phyloP scores from a whole-genome alignment of 2,888 invertebrate species.

The Aromia moschata region DNA sequence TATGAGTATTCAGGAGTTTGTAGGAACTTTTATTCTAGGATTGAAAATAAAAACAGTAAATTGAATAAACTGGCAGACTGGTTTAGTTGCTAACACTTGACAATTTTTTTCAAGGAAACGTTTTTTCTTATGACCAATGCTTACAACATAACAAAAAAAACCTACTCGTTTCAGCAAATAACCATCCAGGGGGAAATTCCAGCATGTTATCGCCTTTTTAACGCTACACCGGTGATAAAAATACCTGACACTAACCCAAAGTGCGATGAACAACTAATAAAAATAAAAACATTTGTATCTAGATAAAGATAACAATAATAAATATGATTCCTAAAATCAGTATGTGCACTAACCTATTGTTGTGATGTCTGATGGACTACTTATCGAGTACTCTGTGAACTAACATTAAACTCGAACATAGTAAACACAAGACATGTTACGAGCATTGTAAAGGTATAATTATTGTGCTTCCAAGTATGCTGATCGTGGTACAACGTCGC shows the following conservation, averaged over 20 bases:
- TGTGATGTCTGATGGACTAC: no score
- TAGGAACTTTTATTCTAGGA: no score
- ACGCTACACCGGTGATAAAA: not conserved
- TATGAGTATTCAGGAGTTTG: no score
- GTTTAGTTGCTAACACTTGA: no score
- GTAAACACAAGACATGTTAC: no score
- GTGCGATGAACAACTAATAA: conserved; percentile 13
- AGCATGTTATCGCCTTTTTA: conserved; percentile 1
- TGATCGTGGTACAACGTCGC: conserved; percentile 25
- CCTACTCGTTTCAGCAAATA: not conserved
- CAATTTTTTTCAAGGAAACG: not conserved
- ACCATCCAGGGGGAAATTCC: not conserved
- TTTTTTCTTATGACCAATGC: conserved; percentile 3
- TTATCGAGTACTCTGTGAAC: no score
- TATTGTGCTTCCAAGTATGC: conserved; percentile 11
- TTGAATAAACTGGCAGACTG: no score
- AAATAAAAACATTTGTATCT: not conserved
- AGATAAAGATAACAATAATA: not conserved
- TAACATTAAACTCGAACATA: no score
- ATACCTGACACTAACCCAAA: conserved; percentile 7
- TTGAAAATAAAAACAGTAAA: no score
- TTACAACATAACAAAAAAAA: conserved; percentile 12
- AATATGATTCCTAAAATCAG: no score
- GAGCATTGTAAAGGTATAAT: no score
- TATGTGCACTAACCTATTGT: conserved; percentile 9